phyloP scores from a whole-genome alignment of 1,140 invertebrate species.

The Ostrea denselamellosa region DNA sequence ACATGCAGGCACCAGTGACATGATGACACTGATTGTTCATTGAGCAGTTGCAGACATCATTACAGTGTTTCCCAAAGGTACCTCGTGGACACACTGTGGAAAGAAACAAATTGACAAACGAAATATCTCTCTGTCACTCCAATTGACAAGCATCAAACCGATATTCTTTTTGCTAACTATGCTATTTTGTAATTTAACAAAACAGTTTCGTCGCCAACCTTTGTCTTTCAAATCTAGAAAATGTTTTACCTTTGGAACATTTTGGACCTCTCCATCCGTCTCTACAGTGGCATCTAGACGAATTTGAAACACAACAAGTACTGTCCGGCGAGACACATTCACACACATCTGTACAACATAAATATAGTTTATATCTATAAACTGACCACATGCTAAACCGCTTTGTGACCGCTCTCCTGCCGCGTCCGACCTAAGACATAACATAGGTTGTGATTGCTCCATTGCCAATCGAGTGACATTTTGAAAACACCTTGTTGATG shows the following conservation, averaged over 20 bases:
- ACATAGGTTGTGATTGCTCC: no score
- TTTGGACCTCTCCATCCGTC: conserved; percentile 2
- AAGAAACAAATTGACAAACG: background rate
- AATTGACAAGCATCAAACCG: no score
- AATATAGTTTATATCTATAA: background rate
- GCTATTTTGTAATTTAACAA: no score
- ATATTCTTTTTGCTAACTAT: no score
- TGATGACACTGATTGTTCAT: background rate
- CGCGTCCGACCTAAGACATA: no score
- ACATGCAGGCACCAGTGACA: background rate
- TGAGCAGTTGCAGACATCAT: background rate
- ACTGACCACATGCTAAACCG: no score
- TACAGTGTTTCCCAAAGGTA: background rate
- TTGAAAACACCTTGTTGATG: no score
- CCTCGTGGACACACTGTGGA: background rate
- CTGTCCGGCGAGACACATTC: background rate
- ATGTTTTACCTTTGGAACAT: background rate
- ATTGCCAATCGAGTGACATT: no score
- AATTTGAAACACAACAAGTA: conserved; percentile 10
- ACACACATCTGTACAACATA: background rate
- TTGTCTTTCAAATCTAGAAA: background rate
- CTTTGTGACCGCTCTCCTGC: no score
- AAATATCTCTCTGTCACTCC: no score
- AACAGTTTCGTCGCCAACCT: no score
- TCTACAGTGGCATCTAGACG: background rate